Evolutionary conservation across 2,797 vertebrate genomes (phyloP), one percentile per base, ranked within the genome.

Genomic region (Smutsia temminckii): DNA sequence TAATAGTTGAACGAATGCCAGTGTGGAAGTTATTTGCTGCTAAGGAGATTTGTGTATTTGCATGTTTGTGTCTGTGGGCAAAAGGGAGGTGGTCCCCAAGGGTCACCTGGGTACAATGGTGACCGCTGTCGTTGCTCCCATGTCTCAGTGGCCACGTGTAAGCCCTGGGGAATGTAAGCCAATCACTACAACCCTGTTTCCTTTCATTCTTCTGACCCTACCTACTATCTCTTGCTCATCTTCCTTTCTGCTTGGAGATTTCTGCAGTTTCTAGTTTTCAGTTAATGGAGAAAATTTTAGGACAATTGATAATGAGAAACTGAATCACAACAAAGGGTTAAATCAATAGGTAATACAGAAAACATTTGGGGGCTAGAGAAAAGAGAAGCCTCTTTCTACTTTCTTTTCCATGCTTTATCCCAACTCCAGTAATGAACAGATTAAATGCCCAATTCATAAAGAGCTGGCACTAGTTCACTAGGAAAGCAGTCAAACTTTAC

Each of bases 281-380:
- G 21, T 78, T 64, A 72, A 85, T n/a, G 27, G 4, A 61, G 14
- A 77, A 8, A 85, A 55, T 46, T 55, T 71, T 49, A 94, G 53
- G 11, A 83, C 37, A 95, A 85, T 32, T 83, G 32, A 8, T 51
- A 61, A 75, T 20, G 55, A 86, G 32, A 91, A 86, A 89, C 49
- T 37, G 21, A 89, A 29, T n/a, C 20, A 59, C 6, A 18, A 25
- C 14, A 11, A 86, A 34, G 18, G 6, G 10, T 34, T 27, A 61
- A 42, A 51, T 72, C 40, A 66, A 27, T 13, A 11, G 9, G 27
- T n/a, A 46, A 57, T 3, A 80, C 23, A 71, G 49, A 55, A 88
- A 72, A 51, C 7, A 25, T 2, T 16, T 42, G 8, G 9, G 0
- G 80, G 66, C 6, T 71, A 71, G 37, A 59, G 59, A 40, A 89